Percentiles rank a stretch among this genome's conserved stretches.
Evolutionary conservation across 2,888 invertebrate species (phyloP).

Genomic region (Pristionchus mayeri): DNA sequence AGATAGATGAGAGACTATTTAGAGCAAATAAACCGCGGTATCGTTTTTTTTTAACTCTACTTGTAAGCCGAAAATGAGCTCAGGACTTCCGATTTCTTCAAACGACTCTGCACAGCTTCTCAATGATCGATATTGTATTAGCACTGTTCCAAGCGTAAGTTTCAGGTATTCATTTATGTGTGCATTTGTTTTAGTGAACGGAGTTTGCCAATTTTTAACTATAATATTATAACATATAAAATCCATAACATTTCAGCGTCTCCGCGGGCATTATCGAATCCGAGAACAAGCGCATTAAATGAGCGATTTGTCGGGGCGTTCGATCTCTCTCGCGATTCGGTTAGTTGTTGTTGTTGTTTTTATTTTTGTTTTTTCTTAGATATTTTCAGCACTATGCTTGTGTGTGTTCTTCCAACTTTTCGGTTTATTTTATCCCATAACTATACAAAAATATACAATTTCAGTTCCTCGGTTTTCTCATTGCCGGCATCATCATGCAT

Average conservation of each 20-base stretch:
- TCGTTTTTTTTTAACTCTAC: not conserved
- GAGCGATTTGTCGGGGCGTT: not conserved
- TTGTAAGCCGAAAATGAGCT: conserved; percentile 8
- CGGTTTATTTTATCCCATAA: no score
- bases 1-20: no score
- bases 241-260: not conserved
- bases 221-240: not conserved
- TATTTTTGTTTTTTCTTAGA: no score
- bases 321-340: not conserved
- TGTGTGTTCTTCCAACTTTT: no score
- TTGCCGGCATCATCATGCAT: not conserved
- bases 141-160: not conserved
- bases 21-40: not conserved
- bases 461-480: not conserved
- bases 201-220: not conserved
- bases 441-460: no score
- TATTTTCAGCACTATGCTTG: no score
- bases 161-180: not conserved
- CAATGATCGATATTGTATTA: not conserved
- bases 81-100: not conserved
- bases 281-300: not conserved
- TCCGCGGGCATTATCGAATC: not conserved
- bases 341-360: not conserved
- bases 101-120: not conserved
- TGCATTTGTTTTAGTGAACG: not conserved